Evolutionary conservation across 2,797 vertebrate genomes (phyloP), one percentile per base, ranked within the genome.

Genomic region (Rhinichthys osculus): DNA sequence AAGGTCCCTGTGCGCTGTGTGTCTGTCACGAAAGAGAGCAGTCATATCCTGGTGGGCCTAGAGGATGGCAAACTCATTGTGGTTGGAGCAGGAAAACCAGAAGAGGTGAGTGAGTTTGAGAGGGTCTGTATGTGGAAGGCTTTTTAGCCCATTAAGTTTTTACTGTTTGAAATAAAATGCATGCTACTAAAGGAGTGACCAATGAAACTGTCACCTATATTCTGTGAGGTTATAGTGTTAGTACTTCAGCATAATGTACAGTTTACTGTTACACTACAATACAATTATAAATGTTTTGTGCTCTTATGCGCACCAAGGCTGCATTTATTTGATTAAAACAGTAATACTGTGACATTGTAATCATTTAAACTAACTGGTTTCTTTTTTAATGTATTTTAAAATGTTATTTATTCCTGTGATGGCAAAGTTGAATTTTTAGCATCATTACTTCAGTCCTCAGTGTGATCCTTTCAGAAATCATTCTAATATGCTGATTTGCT

Each of bases 41-140:
- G 97, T 92, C 98, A 99, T 91, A 96, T 98, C 91, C 93, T 99
- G 9, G 97, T 98, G 92, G 98, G 98, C 33, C 92, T 99, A 83
- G 97, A 97, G 87, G 97, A 99, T 0, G 98, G 98, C 30, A 99
- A 99, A 89, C 94, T 99, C 66, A 99, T 99, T 0, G 97, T 99
- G 90, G 98, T 99, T 90, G 97, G 98, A 72, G 96, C 98, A 0
- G 98, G 98, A 83, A 97, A 98, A 91, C 98, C 98, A 0, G 93
- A 97, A 0, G 96, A 99, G 98, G 98, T 99, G 90, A 94, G 93
- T 90, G 47, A 47, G 9, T 67, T 79, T 64, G n/a, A 57, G 23
- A 33, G 8, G 0, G 30, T 57, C 8, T 23, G 33, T 35, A 38
- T 42, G 30, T 57, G 79, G 47, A 77, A 33, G 27, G 38, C 9